Evolutionary conservation across 2,888 invertebrate species (phyloP).

Genomic region (Gymnoscelis rufifasciata): DNA sequence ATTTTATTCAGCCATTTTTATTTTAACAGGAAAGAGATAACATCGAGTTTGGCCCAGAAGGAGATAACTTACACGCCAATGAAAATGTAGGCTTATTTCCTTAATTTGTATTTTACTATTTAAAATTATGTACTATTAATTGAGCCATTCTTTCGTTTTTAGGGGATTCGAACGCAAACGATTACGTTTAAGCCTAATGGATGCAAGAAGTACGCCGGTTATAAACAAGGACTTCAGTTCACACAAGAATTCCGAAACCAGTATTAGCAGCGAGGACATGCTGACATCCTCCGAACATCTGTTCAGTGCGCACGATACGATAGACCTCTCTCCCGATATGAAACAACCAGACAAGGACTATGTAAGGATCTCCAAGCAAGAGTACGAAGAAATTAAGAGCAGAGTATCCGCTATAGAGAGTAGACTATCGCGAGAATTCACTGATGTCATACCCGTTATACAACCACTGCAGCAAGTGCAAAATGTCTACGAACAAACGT

Average conservation of each 20-base stretch:
- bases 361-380: conserved; percentile 84
- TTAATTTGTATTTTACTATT: too few relatives aligned
- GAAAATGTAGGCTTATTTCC: conserved; percentile 78
- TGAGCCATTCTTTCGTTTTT: conserved; percentile 14
- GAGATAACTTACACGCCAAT: conserved; percentile 79
- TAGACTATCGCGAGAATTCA: conserved; percentile 84
- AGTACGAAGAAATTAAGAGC: conserved; percentile 88
- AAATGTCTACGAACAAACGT: conserved; percentile 85
- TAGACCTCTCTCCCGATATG: conserved; percentile 63
- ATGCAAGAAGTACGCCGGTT: conserved; percentile 62
- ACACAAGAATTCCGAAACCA: conserved; percentile 60
- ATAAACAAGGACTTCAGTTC: conserved; percentile 55
- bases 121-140: too few relatives aligned
- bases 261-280: conserved; percentile 67
- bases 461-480: conserved; percentile 83
- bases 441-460: conserved; percentile 63
- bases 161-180: conserved; percentile 73
- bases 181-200: conserved; percentile 66
- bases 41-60: conserved; percentile 80
- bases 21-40: conserved; percentile 80
- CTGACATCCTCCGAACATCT: conserved; percentile 65
- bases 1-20: too few relatives aligned
- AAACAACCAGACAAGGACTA: conserved; percentile 77
- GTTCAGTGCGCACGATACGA: conserved; percentile 67
- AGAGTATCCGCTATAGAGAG: conserved; percentile 86